phyloP scores from a whole-genome alignment of 2,113 vertebrate genomes.

The Lagopus leucura region DNA sequence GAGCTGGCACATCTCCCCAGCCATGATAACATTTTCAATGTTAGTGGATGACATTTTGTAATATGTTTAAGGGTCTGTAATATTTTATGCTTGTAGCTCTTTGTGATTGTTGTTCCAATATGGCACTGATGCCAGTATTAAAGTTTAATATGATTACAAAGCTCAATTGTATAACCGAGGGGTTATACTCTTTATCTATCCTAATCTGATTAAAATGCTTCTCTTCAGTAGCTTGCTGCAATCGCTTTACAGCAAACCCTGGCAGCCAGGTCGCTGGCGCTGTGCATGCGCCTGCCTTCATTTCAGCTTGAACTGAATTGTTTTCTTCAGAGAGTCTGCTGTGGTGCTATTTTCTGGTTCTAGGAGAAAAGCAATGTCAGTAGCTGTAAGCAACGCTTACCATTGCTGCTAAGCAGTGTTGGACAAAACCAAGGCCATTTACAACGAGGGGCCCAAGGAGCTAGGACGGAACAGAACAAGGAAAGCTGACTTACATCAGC shows the following conservation, averaged over 20 bases:
- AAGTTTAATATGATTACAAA: conserved; percentile 71
- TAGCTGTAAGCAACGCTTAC: too few relatives aligned
- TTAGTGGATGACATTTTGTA: conserved; percentile 63
- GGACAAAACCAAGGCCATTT: too few relatives aligned
- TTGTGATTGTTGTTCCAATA: conserved; percentile 62
- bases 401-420: too few relatives aligned
- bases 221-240: conserved; percentile 50
- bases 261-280: conserved; percentile 32
- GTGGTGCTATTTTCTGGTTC: too few relatives aligned
- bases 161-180: conserved; percentile 66
- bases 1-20: conserved; percentile 36
- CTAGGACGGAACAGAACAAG: too few relatives aligned
- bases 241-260: conserved; percentile 52
- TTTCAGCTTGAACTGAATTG: too few relatives aligned
- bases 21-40: conserved; percentile 3
- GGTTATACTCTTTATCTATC: conserved; percentile 67
- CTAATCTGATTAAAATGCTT: conserved; percentile 72
- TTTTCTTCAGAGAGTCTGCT: too few relatives aligned
- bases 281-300: not conserved
- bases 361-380: too few relatives aligned
- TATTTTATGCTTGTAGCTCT: conserved; percentile 63
- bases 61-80: conserved; percentile 64
- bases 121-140: conserved; percentile 51
- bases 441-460: too few relatives aligned
- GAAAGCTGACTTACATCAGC: too few relatives aligned